Conservation (phyloP, 1,140 invertebrate species). For the Pinna nobilis region DNA sequence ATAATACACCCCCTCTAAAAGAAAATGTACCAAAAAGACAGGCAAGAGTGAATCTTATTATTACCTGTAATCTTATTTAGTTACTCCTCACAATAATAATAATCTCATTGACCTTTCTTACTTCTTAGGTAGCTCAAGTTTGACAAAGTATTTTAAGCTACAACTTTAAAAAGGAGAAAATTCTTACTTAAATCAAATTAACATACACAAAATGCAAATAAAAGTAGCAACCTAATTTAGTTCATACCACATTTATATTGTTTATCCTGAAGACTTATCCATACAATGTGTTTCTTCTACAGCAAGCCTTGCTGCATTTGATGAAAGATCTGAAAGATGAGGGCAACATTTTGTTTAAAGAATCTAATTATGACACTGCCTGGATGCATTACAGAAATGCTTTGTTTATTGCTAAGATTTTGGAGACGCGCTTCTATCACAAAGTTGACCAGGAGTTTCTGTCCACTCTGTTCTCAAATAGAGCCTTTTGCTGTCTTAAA, state of each 20-base stretch:
- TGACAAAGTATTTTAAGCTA: too few species aligned
- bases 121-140: too few species aligned
- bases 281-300: slow-evolving; percentile 15
- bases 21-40: too few species aligned
- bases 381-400: slow-evolving; percentile 59
- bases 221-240: neutral
- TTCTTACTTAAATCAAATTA: neutral
- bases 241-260: neutral
- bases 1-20: too few species aligned
- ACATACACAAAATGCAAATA: neutral
- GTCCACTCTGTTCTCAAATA: slow-evolving; percentile 59
- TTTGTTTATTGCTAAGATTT: slow-evolving; percentile 50
- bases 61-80: too few species aligned
- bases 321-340: slow-evolving; percentile 67
- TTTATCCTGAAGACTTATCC: neutral
- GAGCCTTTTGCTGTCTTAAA: slow-evolving; percentile 60
- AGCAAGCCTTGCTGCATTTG: slow-evolving; percentile 49
- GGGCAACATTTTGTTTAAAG: slow-evolving; percentile 60
- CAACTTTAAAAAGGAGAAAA: too few species aligned
- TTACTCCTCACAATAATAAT: too few species aligned
- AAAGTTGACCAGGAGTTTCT: slow-evolving; percentile 57
- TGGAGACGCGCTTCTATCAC: slow-evolving; percentile 56
- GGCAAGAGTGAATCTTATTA: too few species aligned
- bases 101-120: too few species aligned
- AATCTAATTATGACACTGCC: slow-evolving; percentile 49